These are phyloP conservation scores for Argyresthia goedartella DNA, from an alignment of 2,888 invertebrate genomes.

Conservation along the genomic window DNA sequence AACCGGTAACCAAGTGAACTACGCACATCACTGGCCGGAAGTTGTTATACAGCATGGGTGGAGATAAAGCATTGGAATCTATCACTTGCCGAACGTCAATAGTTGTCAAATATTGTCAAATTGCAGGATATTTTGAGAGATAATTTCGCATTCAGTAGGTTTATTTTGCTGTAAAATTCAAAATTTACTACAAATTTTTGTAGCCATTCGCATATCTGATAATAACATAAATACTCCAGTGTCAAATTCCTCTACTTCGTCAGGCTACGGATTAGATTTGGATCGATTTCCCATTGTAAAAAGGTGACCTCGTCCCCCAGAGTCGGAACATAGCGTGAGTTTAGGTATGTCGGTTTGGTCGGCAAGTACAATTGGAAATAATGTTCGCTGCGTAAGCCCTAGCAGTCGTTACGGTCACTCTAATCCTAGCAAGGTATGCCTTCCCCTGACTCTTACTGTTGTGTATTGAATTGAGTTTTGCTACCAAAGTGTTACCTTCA, in stretches of 20 bases:
- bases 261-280: conserved; percentile 1
- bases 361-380: conserved; percentile 73
- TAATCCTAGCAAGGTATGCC: conserved; percentile 57
- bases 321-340: conserved; percentile 52
- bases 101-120: not conserved
- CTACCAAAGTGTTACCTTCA: not conserved
- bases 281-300: not conserved
- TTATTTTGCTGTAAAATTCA: too few species aligned
- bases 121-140: not conserved
- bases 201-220: too few species aligned
- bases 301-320: conserved; percentile 47
- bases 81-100: not conserved
- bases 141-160: not conserved
- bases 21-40: too few species aligned
- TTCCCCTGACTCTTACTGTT: not conserved
- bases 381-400: conserved; percentile 52
- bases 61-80: too few species aligned
- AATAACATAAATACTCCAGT: too few species aligned
- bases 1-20: too few species aligned
- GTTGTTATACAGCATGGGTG: too few species aligned
- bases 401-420: conserved; percentile 51
- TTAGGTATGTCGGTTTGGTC: conserved; percentile 81
- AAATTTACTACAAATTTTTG: too few species aligned
- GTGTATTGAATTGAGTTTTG: not conserved
- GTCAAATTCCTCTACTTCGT: conserved; percentile 8